Percentiles rank a stretch among this genome's conserved stretches.
phyloP scores from a whole-genome alignment of 2,888 invertebrate genomes.

The Lampropteryx suffumata region DNA sequence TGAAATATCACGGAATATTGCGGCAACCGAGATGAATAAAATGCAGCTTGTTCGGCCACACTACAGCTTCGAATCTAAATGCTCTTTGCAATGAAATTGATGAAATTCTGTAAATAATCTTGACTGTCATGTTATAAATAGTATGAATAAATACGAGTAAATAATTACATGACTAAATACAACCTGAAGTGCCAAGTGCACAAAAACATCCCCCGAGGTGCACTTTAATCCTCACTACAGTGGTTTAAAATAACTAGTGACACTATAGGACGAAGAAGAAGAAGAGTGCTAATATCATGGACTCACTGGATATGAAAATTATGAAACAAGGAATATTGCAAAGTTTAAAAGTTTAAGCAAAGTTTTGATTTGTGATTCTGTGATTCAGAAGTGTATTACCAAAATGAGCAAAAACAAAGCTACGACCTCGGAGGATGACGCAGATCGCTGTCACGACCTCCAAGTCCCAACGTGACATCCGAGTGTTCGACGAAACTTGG shows the following conservation, averaged over 20 bases:
- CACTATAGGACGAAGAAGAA: too few relatives aligned
- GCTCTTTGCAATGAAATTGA: conserved; percentile 32
- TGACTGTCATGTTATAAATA: too few relatives aligned
- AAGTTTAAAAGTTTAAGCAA: not conserved
- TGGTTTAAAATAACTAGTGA: too few relatives aligned
- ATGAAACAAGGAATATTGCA: too few relatives aligned
- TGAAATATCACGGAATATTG: conserved; percentile 68
- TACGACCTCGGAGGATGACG: conserved; percentile 44
- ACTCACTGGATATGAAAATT: too few relatives aligned
- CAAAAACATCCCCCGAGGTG: too few relatives aligned
- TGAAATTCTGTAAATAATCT: too few relatives aligned
- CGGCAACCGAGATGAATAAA: conserved; percentile 56
- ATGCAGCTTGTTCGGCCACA: conserved; percentile 38
- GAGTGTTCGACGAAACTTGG: conserved; percentile 55
- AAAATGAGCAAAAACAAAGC: conserved; percentile 43
- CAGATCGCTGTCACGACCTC: conserved; percentile 59
- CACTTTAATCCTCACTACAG: too few relatives aligned
- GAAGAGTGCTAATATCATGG: too few relatives aligned
- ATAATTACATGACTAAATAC: too few relatives aligned
- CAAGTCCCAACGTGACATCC: conserved; percentile 54
- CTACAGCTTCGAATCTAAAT: conserved; percentile 37
- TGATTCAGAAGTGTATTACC: conserved; percentile 31
- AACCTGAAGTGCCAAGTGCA: too few relatives aligned
- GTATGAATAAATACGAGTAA: too few relatives aligned
- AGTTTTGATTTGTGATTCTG: conserved; percentile 8